phyloP scores from a whole-genome alignment of 2,797 vertebrate genomes.

The Potorous gilbertii region DNA sequence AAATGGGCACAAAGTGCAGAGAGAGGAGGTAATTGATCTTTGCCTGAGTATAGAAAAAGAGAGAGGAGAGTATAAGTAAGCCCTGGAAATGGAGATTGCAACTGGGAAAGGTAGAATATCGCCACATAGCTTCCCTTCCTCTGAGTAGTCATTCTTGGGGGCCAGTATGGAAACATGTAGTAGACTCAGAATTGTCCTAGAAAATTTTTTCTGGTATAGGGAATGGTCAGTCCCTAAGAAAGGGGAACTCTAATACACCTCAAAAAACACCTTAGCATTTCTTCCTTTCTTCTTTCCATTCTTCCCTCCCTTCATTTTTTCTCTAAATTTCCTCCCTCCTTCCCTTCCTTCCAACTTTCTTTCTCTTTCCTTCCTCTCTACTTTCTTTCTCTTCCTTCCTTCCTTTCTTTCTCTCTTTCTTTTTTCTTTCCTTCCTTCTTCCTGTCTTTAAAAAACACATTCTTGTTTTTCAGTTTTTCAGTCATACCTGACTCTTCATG shows the following conservation, averaged over 20 bases:
- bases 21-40: constrained; percentile 75
- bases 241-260: neutral
- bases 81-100: constrained; percentile 44
- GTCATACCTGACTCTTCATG: too few relatives aligned
- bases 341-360: too few relatives aligned
- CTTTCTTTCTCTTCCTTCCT: too few relatives aligned
- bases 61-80: constrained; percentile 42
- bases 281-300: neutral
- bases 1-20: constrained; percentile 70
- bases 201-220: neutral
- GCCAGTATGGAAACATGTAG: accelerated
- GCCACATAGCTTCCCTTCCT: accelerated
- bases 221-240: neutral
- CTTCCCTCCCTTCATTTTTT: neutral
- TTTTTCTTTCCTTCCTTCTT: too few relatives aligned
- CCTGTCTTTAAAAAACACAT: too few relatives aligned
- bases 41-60: constrained; percentile 41
- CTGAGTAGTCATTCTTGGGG: neutral
- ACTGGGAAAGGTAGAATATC: neutral
- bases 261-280: neutral
- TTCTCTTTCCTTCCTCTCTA: too few relatives aligned
- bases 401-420: too few relatives aligned
- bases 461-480: too few relatives aligned
- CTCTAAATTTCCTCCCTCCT: too few relatives aligned
- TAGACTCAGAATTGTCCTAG: accelerated